Evolutionary conservation across 2,888 invertebrate species (phyloP).

Genomic region (Ceriagrion tenellum): DNA sequence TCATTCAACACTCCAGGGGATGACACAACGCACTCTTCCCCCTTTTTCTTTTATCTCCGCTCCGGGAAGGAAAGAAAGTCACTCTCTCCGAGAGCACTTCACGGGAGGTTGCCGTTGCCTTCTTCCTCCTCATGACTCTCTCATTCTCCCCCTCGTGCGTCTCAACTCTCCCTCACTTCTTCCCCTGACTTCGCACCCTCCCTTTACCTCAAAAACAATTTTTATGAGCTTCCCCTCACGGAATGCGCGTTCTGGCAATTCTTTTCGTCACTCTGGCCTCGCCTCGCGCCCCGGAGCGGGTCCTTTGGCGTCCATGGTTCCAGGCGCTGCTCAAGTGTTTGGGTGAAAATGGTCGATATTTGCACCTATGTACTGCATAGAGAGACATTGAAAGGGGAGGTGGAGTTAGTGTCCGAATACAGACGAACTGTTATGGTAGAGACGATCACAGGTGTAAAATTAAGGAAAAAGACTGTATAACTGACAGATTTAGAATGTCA

Average conservation of each 20-base stretch:
- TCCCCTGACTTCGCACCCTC: not conserved
- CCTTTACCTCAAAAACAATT: not conserved
- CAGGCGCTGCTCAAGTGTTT: not conserved
- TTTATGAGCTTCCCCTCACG: not conserved
- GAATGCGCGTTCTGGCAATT: not conserved
- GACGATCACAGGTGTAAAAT: too few relatives aligned
- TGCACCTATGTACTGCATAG: too few relatives aligned
- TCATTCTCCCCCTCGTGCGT: not conserved
- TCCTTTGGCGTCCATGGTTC: not conserved
- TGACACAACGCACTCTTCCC: not conserved
- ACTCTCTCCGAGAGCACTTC: not conserved
- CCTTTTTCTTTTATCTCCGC: not conserved
- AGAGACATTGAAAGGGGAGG: too few relatives aligned
- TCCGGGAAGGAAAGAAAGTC: not conserved
- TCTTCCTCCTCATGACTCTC: too few relatives aligned
- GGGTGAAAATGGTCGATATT: not conserved
- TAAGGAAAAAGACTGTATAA: too few relatives aligned
- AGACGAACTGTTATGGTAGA: too few relatives aligned
- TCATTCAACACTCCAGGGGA: conserved; percentile 9
- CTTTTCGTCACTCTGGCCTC: not conserved
- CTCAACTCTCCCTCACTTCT: not conserved
- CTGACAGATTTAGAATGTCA: too few relatives aligned
- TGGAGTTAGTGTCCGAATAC: too few relatives aligned
- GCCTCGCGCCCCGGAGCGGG: not conserved
- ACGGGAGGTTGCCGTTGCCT: not conserved